These are phyloP conservation scores for Bhutanitis thaidina DNA, from an alignment of 2,888 invertebrate genomes.

Conservation along the genomic window DNA sequence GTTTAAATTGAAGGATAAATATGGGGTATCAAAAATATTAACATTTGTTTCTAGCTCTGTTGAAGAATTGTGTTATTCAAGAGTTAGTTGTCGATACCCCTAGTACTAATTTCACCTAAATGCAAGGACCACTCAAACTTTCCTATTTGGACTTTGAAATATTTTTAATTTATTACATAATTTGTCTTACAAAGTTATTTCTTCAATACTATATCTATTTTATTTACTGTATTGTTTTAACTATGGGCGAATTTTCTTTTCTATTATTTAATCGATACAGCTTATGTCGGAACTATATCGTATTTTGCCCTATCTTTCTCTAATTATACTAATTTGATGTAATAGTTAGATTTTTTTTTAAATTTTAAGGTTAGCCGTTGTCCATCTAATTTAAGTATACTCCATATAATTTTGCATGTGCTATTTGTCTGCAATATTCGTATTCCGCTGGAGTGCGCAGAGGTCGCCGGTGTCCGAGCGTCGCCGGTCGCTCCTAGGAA, in stretches of 20 bases:
- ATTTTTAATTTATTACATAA: slow-evolving; percentile 28
- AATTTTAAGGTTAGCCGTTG: slow-evolving; percentile 60
- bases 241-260: slow-evolving; percentile 53
- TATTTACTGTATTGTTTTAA: slow-evolving; percentile 37
- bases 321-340: slow-evolving; percentile 69
- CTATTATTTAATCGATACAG: slow-evolving; percentile 41
- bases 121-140: slow-evolving; percentile 90
- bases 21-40: slow-evolving; percentile 1
- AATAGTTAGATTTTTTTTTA: slow-evolving; percentile 64
- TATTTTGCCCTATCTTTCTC: slow-evolving; percentile 56
- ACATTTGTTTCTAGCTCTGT: slow-evolving; percentile 7
- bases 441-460: slow-evolving; percentile 25
- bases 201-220: slow-evolving; percentile 35
- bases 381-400: slow-evolving; percentile 48
- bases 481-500: slow-evolving; percentile 80
- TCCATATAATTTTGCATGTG: slow-evolving; percentile 57
- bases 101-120: slow-evolving; percentile 4
- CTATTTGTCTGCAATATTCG: slow-evolving; percentile 54
- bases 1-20: neutral
- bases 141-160: slow-evolving; percentile 67
- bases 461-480: slow-evolving; percentile 20
- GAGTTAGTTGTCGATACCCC: slow-evolving; percentile 20
- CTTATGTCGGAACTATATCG: slow-evolving; percentile 53
- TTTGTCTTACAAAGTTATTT: slow-evolving; percentile 14
- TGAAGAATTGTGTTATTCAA: slow-evolving; percentile 7